Conservation (phyloP, 2,797 vertebrate species). For the Agapornis canus region DNA sequence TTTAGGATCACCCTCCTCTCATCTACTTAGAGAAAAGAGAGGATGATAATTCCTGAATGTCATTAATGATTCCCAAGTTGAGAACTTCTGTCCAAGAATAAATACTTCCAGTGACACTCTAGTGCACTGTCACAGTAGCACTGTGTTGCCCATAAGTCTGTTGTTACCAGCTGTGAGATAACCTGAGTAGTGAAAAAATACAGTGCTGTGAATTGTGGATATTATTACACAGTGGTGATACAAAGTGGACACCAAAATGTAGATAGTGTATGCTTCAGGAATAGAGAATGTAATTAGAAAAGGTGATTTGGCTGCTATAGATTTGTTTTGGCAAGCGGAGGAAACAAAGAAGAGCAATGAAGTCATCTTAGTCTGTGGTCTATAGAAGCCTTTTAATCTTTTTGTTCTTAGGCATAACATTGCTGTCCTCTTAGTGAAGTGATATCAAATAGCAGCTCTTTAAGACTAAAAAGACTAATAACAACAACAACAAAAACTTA, state of each 20-base stretch:
- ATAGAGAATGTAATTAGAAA: background rate
- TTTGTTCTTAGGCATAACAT: background rate
- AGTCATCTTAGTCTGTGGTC: background rate
- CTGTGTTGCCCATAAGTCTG: background rate
- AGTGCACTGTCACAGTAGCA: rapidly evolving
- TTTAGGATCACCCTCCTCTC: background rate
- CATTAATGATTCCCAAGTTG: background rate
- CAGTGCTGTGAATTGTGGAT: background rate
- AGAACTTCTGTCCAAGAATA: background rate
- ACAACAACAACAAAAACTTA: too few species aligned
- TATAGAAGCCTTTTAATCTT: background rate
- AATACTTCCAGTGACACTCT: background rate
- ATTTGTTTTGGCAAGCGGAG: background rate
- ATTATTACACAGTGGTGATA: background rate
- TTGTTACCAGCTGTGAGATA: background rate
- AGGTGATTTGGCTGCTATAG: background rate
- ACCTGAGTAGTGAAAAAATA: background rate
- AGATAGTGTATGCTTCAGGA: background rate
- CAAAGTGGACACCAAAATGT: background rate
- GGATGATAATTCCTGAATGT: background rate
- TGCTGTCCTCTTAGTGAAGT: background rate
- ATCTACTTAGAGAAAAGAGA: background rate
- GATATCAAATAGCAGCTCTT: background rate
- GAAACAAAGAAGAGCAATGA: background rate
- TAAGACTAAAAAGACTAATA: background rate